Percentiles rank a stretch among this genome's conserved stretches.
Conservation (phyloP, 2,113 vertebrate genomes). For the Caracal caracal region DNA sequence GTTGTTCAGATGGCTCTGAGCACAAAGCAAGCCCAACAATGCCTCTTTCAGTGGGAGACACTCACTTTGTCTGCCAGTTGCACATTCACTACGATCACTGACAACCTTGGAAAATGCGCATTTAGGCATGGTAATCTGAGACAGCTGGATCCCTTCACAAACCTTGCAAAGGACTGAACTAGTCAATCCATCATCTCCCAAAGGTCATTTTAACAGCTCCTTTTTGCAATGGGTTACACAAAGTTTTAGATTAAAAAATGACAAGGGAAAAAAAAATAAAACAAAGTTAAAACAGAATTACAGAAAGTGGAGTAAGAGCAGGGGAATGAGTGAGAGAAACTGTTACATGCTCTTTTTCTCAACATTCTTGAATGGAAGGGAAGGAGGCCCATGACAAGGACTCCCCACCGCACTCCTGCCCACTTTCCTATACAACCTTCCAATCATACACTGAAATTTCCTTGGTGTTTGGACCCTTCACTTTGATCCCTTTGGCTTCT, state of each 20-base stretch:
- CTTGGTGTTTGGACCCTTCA: neutral
- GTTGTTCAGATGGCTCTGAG: neutral
- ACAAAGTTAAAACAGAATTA: conserved; percentile 9
- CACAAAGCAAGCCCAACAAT: conserved; percentile 61
- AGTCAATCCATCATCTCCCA: conserved; percentile 62
- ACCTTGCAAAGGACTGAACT: conserved; percentile 32
- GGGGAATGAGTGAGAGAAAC: neutral
- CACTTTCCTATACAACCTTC: neutral
- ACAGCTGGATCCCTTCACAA: conserved; percentile 78
- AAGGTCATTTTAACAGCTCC: conserved; percentile 45
- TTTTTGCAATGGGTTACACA: conserved; percentile 32
- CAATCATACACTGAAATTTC: neutral
- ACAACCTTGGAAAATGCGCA: conserved; percentile 69
- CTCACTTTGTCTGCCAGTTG: conserved; percentile 45
- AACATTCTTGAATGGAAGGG: neutral
- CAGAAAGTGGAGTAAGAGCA: neutral
- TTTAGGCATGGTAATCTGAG: conserved; percentile 67
- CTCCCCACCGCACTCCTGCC: neutral
- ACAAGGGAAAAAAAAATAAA: conserved; percentile 1
- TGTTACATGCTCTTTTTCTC: neutral
- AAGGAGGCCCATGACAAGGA: neutral
- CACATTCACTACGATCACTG: neutral
- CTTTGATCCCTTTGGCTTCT: neutral
- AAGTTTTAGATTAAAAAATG: neutral
- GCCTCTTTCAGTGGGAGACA: neutral